phyloP scores from a whole-genome alignment of 2,888 invertebrate genomes.

The Drosophila sordidapex region DNA sequence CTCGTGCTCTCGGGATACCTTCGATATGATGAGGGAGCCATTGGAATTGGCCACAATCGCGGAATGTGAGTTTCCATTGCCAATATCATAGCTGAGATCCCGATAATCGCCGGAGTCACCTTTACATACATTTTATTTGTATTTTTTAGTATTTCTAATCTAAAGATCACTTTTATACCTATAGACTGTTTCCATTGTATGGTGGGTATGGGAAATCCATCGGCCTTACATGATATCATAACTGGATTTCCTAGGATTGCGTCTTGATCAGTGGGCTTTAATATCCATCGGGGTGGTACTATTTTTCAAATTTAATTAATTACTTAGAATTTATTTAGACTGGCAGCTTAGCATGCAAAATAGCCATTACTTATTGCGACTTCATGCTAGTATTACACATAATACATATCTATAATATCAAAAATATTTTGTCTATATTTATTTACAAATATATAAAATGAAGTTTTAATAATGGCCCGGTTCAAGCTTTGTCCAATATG shows the following conservation, averaged over 20 bases:
- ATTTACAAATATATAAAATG: not conserved
- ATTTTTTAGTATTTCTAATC: no score
- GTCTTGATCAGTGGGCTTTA: slow-evolving; percentile 90
- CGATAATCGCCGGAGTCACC: slow-evolving; percentile 86
- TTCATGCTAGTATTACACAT: slow-evolving; percentile 19
- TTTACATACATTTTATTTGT: slow-evolving; percentile 18
- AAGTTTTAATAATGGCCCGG: not conserved
- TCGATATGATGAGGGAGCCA: slow-evolving; percentile 86
- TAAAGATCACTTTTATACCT: slow-evolving; percentile 83
- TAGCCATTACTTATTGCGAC: not conserved
- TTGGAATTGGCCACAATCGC: slow-evolving; percentile 84
- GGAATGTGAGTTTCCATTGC: slow-evolving; percentile 73
- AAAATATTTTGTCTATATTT: slow-evolving; percentile 3
- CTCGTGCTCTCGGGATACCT: slow-evolving; percentile 86
- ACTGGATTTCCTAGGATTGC: slow-evolving; percentile 90
- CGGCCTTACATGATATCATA: slow-evolving; percentile 89
- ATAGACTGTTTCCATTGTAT: slow-evolving; percentile 87
- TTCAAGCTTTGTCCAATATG: not conserved
- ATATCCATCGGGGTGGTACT: slow-evolving; percentile 92
- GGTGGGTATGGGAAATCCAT: slow-evolving; percentile 90
- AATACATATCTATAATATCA: not conserved
- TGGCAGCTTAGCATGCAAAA: slow-evolving; percentile 27
- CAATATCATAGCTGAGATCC: slow-evolving; percentile 85
- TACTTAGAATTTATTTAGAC: slow-evolving; percentile 2
- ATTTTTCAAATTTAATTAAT: slow-evolving; percentile 31